A percentile compares a stretch with the other conserved stretches of the same genome.
phyloP scores from a whole-genome alignment of 2,113 vertebrate species.

The Setophaga coronata region DNA sequence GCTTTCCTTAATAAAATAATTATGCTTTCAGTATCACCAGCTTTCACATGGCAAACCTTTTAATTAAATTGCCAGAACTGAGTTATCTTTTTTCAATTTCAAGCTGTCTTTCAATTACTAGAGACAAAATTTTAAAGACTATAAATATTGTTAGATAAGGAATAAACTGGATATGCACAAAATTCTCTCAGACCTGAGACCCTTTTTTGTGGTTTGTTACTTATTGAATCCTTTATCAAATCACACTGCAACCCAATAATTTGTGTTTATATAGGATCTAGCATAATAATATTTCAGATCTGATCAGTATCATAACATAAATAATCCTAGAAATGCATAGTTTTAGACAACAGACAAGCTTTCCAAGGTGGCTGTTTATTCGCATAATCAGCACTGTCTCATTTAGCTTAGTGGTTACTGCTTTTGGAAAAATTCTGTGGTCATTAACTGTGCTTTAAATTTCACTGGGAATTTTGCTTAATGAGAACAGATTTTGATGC shows the following conservation, averaged over 20 bases:
- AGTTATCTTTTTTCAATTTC: slow-evolving; percentile 20
- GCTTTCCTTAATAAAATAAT: not conserved
- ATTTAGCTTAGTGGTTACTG: not conserved
- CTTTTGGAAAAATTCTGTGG: slow-evolving; percentile 12
- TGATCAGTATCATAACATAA: not conserved
- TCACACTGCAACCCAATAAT: not conserved
- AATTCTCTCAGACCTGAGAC: not conserved
- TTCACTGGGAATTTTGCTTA: slow-evolving; percentile 26
- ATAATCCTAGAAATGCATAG: not conserved
- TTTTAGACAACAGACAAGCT: not conserved
- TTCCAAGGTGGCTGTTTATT: not conserved
- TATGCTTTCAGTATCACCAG: not conserved
- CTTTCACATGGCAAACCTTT: slow-evolving; percentile 2
- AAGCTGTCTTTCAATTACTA: not conserved
- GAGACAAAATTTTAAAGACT: not conserved
- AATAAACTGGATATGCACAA: not conserved
- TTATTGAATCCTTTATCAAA: not conserved
- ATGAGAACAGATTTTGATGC: not conserved
- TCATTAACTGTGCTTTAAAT: slow-evolving; percentile 36
- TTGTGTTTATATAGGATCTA: not conserved
- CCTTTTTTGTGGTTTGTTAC: not conserved
- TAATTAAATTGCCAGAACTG: not conserved
- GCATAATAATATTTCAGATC: not conserved
- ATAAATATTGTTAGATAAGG: not conserved
- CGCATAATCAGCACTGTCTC: slow-evolving; percentile 10